Evolutionary conservation across 2,888 invertebrate genomes (phyloP).

Genomic region (Orchestes rusci): DNA sequence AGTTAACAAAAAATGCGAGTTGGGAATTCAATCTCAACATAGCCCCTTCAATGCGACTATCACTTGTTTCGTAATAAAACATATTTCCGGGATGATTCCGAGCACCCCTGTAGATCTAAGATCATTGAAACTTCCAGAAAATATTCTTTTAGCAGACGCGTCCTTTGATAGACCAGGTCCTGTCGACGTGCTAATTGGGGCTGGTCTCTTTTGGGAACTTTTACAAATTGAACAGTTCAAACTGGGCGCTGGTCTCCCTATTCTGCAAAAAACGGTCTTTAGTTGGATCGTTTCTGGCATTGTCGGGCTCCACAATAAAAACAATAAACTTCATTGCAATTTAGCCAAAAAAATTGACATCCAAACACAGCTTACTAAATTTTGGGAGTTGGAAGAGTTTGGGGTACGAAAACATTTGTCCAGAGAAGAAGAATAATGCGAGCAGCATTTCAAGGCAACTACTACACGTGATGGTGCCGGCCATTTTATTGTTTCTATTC

Average conservation of each 20-base stretch:
- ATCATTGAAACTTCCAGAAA: conserved; percentile 16
- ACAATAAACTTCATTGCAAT: conserved; percentile 10
- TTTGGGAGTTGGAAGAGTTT: conserved; percentile 10
- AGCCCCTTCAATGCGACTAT: conserved; percentile 4
- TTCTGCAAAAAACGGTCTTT: conserved; percentile 22
- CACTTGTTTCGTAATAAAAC: conserved; percentile 14
- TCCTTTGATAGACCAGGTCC: conserved; percentile 12
- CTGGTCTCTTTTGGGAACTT: conserved; percentile 18
- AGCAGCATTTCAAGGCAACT: conserved; percentile 6
- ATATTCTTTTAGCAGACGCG: conserved; percentile 19
- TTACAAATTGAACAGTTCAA: conserved; percentile 17
- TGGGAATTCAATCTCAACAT: conserved; percentile 8
- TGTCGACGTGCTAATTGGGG: conserved; percentile 23
- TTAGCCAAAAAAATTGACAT: conserved; percentile 2
- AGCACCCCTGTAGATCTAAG: no score
- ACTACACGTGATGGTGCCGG: conserved; percentile 11
- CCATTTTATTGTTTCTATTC: conserved; percentile 10
- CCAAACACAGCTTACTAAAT: conserved; percentile 1
- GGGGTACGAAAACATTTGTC: conserved; percentile 5
- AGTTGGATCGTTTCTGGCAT: conserved; percentile 22
- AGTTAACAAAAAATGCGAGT: no score
- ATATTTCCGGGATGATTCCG: conserved; percentile 14
- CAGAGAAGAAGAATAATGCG: conserved; percentile 10
- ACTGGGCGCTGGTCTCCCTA: conserved; percentile 9
- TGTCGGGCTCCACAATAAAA: no score